phyloP scores from a whole-genome alignment of 2,113 vertebrate genomes.

The Cavia aperea region DNA sequence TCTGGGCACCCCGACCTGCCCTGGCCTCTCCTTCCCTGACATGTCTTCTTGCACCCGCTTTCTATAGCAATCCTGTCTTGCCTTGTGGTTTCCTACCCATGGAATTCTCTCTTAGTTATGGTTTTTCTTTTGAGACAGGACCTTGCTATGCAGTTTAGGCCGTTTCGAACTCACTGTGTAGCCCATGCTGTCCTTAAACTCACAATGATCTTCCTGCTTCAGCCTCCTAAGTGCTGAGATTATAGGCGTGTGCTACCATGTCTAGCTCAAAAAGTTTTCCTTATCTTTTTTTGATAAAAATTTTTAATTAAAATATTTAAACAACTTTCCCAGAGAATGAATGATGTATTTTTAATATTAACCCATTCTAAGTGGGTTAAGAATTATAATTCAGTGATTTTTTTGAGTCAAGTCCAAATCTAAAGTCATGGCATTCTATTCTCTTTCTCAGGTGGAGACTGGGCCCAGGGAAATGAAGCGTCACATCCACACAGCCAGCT shows the following conservation, averaged over 20 bases:
- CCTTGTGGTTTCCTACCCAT: background rate
- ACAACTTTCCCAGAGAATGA: background rate
- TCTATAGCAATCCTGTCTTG: background rate
- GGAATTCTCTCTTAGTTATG: background rate
- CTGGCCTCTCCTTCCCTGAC: background rate
- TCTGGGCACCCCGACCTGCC: background rate
- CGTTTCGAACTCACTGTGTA: background rate
- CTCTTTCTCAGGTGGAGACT: background rate
- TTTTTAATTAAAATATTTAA: background rate
- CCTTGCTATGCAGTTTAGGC: background rate
- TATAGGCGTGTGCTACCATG: background rate
- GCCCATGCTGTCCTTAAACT: background rate
- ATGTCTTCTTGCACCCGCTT: background rate
- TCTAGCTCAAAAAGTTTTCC: background rate
- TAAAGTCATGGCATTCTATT: background rate
- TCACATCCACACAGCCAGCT: rapidly evolving
- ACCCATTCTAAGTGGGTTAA: background rate
- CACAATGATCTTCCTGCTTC: background rate
- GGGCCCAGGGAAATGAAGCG: background rate
- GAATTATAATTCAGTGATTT: background rate
- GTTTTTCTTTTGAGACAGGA: background rate
- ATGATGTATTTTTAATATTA: background rate
- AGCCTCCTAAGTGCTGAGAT: background rate
- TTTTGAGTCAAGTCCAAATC: background rate
- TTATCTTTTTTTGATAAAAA: background rate